Evolutionary conservation across 2,113 vertebrate genomes (phyloP), one percentile per base, ranked within the genome.

Genomic region (Pleuronectes platessa): DNA sequence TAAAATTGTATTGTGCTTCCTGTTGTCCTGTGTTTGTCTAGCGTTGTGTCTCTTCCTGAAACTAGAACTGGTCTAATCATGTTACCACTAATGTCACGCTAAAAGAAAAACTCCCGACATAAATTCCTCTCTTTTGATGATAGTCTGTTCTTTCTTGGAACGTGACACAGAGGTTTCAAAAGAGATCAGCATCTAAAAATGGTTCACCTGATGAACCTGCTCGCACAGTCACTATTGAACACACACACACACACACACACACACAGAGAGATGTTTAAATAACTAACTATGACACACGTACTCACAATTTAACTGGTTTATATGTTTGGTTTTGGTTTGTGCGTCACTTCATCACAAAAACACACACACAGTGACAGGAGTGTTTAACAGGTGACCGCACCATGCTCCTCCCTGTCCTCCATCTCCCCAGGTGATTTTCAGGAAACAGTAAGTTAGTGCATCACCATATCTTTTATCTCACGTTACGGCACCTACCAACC

Each of bases 161-260:
- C 78, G 74, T 47, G 65, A 87, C 69, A 70, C 62, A 71, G 75
- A 56, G 11, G 55, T 72, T 65, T 67, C 47, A 71, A 63, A 42
- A 13, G 40, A 68, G 85, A 88, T 80, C 55, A 73, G 37, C 55
- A 65, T 81, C 55, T 35, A 76, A 68, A 85, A 86, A 72, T 63
- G 47, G 21, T 56, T 83, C 61, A 84, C 70, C 26, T 49, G 54
- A 62, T 70, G 62, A 86, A 54, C 51, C 51, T 54, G 51, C 37
- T 65, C 63, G 6, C 17, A 27, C 24, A 81, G 74, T 74, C 51
- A 58, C 11, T 17, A 63, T 3, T 23, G 42, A 67, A 47, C 17
- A 47, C 23, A 70, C 13, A 62, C 4, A 14, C 20, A 56, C 40
- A 2, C n/a, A 27, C 26, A 27, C 26, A 27, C 26, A 27, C 24